Base-by-base conservation (phyloP, 2,113 vertebrate genomes). In the Silurus asotus region DNA sequence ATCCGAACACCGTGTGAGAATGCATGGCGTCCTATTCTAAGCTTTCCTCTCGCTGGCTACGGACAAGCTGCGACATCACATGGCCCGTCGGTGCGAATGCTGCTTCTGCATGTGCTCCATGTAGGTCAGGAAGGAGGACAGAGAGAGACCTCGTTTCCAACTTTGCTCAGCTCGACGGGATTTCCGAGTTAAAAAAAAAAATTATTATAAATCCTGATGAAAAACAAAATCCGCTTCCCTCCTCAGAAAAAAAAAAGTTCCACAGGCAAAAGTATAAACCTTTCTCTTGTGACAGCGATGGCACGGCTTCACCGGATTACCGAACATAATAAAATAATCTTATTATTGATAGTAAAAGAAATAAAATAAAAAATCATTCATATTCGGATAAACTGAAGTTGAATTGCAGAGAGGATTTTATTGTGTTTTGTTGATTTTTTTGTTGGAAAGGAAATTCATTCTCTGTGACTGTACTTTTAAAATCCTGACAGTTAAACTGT, bases 111-210 rank as follows among this genome's bases (percentile, higher is more conserved):
- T 83, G 81, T 13, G 62, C 89, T 90, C 89, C 92, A 95, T 94
- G 92, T 95, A 94, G 95, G 94, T 94, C 94, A 95, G 90, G 92
- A 94, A 94, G 86, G 91, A 94, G 92, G 91, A 90, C 92, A 91
- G 37, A 72, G 82, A 86, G 84, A 86, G 88, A 90, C 87, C 83
- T 87, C 84, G 13, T 87, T 87, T 88, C 77, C 83, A 87, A 84
- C 76, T 79, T 86, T 53, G 61, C 86, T 75, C 69, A n/a, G 79
- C 83, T 88, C 69, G 28, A 85, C 83, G 28, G 69, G 55, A 86
- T 88, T 86, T 87, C 83, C 64, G n/a, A 83, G 20, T 84, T 1
- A 9, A 51, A 67, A 48, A 79, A 58, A 72, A 37, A 37, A 19
- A 59, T 23, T 37, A 67, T 67, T 62, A 84, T 81, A 69, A 67